Evolutionary conservation across 30 jellyfish, hydroid and myxozoan genomes (phyloP), one percentile per base, ranked within the genome.

Genomic region (Euphysa ruthae): DNA sequence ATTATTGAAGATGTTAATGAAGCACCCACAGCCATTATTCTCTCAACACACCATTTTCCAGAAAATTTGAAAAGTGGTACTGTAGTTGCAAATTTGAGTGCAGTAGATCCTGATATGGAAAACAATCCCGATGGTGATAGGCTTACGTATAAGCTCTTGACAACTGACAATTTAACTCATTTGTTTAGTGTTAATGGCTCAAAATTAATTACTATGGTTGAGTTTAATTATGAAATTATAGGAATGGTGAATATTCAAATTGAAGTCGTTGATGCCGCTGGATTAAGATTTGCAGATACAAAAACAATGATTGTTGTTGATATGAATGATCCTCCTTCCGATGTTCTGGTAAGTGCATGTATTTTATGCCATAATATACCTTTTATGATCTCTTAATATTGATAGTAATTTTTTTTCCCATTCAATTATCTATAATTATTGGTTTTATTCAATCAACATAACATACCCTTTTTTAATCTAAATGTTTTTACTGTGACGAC

Each of bases 61-160:
- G 96, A 86, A 38, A 86, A 86, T 55, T 23, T 12, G 2, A 27
- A 27, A 1, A 30, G 33, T 19, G 84, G 74, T 16, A 6, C 43
- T 28, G 23, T 43, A 20, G 62, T 86, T 29, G 93, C 92, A 46
- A 14, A 21, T 19, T 61, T 86, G 16, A 61, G 79, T 1, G 66
- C 96, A 20, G 19, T 33, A 16, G 96, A 86, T 35, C 94, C 94
- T 21, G 96, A 86, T 32, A 78, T 70, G 51, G 57, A 60, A 20
- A 62, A 15, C 3, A 28, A 20, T 24, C 16, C 44, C 20, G 33
- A 18, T 21, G 86, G 64, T 49, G 85, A 78, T 65, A 13, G 66
- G 14, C 79, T 86, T 51, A 49, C 74, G 8, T 86, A 86, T 46
- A 69, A 68, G n/a, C 42, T 86, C 23, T 54, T 38, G 15, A 76